Conservation (phyloP, 2,113 vertebrate species). For the Thalassoma bifasciatum region DNA sequence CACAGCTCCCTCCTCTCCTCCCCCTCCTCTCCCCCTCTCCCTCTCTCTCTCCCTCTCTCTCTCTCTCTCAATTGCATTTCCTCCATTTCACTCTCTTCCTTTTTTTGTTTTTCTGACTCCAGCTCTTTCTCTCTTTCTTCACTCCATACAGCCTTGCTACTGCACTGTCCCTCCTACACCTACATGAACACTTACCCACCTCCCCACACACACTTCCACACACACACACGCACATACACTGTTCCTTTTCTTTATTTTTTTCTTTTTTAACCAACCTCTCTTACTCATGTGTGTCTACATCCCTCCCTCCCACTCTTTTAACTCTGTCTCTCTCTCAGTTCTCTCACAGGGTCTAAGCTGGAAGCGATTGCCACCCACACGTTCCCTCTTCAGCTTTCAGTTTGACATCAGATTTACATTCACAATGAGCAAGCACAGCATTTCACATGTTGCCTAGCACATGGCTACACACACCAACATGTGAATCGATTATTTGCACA, state of each 20-base stretch:
- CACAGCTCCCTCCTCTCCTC: conserved; percentile 13
- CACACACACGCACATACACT: conserved; percentile 27
- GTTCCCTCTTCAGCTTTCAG: conserved; percentile 78
- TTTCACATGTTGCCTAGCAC: conserved; percentile 66
- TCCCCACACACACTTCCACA: neutral
- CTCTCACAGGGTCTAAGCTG: conserved; percentile 80
- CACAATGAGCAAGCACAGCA: conserved; percentile 72
- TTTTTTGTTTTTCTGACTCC: conserved; percentile 2
- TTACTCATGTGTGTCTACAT: conserved; percentile 76
- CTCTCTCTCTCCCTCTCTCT: too few species aligned
- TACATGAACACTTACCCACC: conserved; percentile 61
- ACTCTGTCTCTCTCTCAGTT: conserved; percentile 69
- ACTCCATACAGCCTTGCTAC: conserved; percentile 48
- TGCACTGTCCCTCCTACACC: conserved; percentile 61
- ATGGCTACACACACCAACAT: conserved; percentile 50
- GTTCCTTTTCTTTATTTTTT: conserved; percentile 29
- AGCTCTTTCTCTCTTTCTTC: conserved; percentile 48
- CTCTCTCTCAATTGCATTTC: conserved; percentile 52
- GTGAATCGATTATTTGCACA: conserved; percentile 34
- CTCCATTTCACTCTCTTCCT: conserved; percentile 39
- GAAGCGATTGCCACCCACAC: conserved; percentile 84
- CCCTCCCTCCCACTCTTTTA: conserved; percentile 75
- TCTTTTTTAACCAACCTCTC: conserved; percentile 66
- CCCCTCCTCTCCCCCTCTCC: too few species aligned
- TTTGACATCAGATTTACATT: conserved; percentile 85